A percentile compares a stretch with the other conserved stretches of the same genome.
Evolutionary conservation across 2,113 vertebrate genomes (phyloP).

Genomic region (Lamprologus ornatipinnis): DNA sequence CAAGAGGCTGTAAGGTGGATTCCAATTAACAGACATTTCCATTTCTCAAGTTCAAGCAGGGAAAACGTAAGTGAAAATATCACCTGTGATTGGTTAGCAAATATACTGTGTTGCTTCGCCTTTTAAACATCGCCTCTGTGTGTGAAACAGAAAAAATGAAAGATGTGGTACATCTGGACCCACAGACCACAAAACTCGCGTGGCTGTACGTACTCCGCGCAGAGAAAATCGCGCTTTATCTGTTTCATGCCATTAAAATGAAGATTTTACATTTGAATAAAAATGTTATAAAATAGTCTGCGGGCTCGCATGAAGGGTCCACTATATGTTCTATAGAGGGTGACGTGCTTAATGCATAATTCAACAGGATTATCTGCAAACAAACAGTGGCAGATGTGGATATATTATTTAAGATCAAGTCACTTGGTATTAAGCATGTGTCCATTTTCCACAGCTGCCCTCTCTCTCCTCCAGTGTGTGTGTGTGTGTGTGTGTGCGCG

Average conservation of each 20-base stretch:
- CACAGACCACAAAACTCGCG: neutral
- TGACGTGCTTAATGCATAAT: constrained; percentile 58
- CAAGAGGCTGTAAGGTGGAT: neutral
- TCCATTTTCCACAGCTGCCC: constrained; percentile 26
- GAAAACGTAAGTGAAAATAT: neutral
- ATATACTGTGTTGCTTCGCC: neutral
- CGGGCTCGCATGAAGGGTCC: neutral
- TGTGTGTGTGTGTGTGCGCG: neutral
- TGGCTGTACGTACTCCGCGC: neutral
- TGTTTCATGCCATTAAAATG: neutral
- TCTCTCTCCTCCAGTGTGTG: neutral
- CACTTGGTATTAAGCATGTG: constrained; percentile 57
- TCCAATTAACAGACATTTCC: neutral
- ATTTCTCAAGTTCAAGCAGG: neutral
- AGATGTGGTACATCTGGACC: neutral
- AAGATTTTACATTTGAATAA: neutral
- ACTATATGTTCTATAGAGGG: constrained; percentile 12
- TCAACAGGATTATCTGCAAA: constrained; percentile 57
- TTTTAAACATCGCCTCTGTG: neutral
- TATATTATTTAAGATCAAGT: constrained; percentile 68
- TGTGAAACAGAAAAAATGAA: neutral
- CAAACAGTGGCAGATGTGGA: constrained; percentile 63
- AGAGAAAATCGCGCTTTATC: neutral
- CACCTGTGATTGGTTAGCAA: neutral
- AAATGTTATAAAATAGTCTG: neutral